Conservation (phyloP, 92 coral and sea anemone genomes). For the Parazoanthus swiftii region DNA sequence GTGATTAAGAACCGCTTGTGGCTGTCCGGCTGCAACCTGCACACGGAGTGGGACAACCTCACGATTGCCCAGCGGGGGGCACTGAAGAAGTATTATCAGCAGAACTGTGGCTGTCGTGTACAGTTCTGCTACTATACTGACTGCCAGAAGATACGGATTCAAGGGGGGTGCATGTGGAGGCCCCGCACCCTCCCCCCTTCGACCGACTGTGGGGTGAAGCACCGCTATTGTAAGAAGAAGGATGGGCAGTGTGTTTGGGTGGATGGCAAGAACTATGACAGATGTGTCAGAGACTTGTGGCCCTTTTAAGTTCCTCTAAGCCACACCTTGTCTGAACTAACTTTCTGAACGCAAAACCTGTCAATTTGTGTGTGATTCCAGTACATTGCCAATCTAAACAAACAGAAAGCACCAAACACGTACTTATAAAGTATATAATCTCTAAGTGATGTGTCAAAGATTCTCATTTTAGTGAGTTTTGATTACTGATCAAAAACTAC, state of each 20-base stretch:
- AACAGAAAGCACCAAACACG: background rate
- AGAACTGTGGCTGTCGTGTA: slow-evolving; percentile 67
- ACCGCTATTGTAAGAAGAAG: slow-evolving; percentile 43
- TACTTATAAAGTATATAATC: too few relatives aligned
- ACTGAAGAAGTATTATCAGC: slow-evolving; percentile 56
- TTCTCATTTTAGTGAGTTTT: background rate
- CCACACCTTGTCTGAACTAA: background rate
- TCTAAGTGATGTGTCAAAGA: background rate
- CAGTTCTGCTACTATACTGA: slow-evolving; percentile 51
- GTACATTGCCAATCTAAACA: background rate
- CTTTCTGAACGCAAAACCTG: background rate
- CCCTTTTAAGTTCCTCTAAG: slow-evolving; percentile 16
- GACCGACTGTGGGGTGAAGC: slow-evolving; percentile 54
- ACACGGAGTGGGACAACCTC: slow-evolving; percentile 60
- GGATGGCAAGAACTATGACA: slow-evolving; percentile 44
- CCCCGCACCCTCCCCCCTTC: slow-evolving; percentile 44
- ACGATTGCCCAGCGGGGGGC: slow-evolving; percentile 54
- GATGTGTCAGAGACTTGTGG: slow-evolving; percentile 45
- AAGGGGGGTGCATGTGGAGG: slow-evolving; percentile 46
- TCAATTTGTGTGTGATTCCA: background rate
- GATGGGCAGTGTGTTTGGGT: slow-evolving; percentile 46
- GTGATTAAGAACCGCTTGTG: slow-evolving; percentile 63
- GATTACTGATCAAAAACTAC: background rate
- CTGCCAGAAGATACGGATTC: slow-evolving; percentile 34
- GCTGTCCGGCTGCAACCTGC: slow-evolving; percentile 49